Evolutionary conservation across 2,797 vertebrate genomes (phyloP), one percentile per base, ranked within the genome.

Genomic region (Poecilia gillii): DNA sequence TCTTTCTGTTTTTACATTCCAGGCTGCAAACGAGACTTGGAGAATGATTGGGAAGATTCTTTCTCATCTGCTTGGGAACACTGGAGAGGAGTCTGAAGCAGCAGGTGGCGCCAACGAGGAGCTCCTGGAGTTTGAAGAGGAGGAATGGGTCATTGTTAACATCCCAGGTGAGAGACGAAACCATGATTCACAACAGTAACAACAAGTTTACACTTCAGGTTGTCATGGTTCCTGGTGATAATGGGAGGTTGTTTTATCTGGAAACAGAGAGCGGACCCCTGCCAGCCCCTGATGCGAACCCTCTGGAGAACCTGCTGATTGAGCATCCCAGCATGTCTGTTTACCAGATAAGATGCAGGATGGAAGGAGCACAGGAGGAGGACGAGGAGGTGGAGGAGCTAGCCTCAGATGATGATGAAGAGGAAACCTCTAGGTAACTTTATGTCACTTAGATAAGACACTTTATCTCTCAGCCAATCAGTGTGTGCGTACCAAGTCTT

Each of bases 251-350:
- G 53, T 72, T 57, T 72, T 53, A 73, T 13, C 16, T 81, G 33
- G 20, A 0, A 71, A 20, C 89, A 96, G 96, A 94, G 41, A 85
- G 45, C 49, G 47, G 71, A 12, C 64, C 73, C 3, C 66, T 93
- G 33, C 79, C 79, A 0, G 76, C 73, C 16, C 77, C 90, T 4
- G 88, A 93, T 47, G 85, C 51, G 6, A 91, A 92, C 80, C 90
- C 93, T 8, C 90, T 96, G 4, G 95, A 96, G 92, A 94, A 96
- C 90, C 92, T 95, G 77, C 88, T 96, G 88, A 96, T 95, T 1
- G 95, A 96, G 78, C 96, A 96, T 73, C 95, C 96, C 76, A 96
- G 95, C 90, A 95, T 95, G 95, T 96, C 96, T 0, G 94, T 96
- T 25, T 96, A 96, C 87, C 94, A 96, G 88, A 92, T 92, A 81